Base-by-base conservation (phyloP, 2,113 vertebrate species). In the Zosterops hypoxanthus region DNA sequence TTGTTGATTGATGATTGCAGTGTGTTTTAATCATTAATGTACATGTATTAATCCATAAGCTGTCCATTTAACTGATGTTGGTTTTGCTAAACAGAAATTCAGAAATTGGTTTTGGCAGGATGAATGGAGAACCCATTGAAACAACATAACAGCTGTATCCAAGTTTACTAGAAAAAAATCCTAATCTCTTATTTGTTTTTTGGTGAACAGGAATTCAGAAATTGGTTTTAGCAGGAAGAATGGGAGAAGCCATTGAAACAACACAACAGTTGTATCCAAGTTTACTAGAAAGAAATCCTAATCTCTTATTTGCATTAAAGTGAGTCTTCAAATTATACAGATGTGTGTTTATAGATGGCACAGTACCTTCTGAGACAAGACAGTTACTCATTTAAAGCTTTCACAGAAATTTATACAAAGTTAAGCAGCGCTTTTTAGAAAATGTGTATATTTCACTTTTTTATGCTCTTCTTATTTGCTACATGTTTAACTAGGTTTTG, bases 181-280 rank as follows among this genome's bases (percentile, higher is more conserved):
- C 99, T 82, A 99, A 99, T 98, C 99, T 99, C 70, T 98, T 95
- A 83, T 81, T 95, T 97, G 95, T 97, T 60, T 96, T 97, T 98
- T 96, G 97, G 86, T 97, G 77, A 97, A 95, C 98, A 99, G 99
- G 99, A 98, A 99, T 99, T 98, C 99, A 99, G 98, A 99, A 99
- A 98, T 98, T 99, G 98, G 99, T 99, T 96, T 98, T 99, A 98
- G 99, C 99, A 22, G 99, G 99, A 97, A 98, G 99, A 98, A 99
- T 99, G 99, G 99, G 99, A 92, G 99, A 99, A 98, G 99, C 99
- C 98, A 99, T 99, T 95, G 99, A 99, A 98, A 99, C 99, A 97
- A 99, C 99, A 97, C 99, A 99, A 97, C 99, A 99, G 92, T 98
- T 99, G 90, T 99, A 99, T 97, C 99, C 99, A 97, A 99, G 98